Evolutionary conservation across 2,888 invertebrate species (phyloP).

Genomic region (Cantharis rustica): DNA sequence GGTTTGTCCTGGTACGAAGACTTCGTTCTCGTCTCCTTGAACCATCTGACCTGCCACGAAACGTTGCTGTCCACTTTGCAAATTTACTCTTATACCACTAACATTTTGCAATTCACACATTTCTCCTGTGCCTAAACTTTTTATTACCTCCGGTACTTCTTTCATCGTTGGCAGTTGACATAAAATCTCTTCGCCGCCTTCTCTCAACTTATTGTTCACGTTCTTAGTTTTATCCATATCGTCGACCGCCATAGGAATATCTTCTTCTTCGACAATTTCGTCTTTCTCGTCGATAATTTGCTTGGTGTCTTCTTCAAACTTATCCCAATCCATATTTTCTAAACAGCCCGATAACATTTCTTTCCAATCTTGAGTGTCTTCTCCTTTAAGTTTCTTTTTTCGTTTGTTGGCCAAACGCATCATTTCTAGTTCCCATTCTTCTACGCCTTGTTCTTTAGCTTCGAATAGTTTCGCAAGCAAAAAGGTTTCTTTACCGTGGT

Average conservation of each 20-base stretch:
- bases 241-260: slow-evolving; percentile 59
- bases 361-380: slow-evolving; percentile 49
- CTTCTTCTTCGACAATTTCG: slow-evolving; percentile 53
- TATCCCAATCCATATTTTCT: slow-evolving; percentile 62
- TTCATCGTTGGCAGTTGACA: slow-evolving; percentile 65
- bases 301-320: slow-evolving; percentile 74
- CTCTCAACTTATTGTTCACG: slow-evolving; percentile 63
- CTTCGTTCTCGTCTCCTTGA: slow-evolving; percentile 59
- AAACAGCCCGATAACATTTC: slow-evolving; percentile 63
- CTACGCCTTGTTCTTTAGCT: slow-evolving; percentile 52
- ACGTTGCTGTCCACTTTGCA: slow-evolving; percentile 66
- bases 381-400: slow-evolving; percentile 51
- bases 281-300: slow-evolving; percentile 74
- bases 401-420: slow-evolving; percentile 51
- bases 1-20: slow-evolving; percentile 70
- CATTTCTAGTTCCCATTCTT: slow-evolving; percentile 54
- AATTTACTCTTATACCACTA: slow-evolving; percentile 61
- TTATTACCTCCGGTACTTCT: slow-evolving; percentile 66
- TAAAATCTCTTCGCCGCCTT: slow-evolving; percentile 59
- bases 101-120: slow-evolving; percentile 65
- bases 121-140: slow-evolving; percentile 64
- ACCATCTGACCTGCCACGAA: slow-evolving; percentile 81
- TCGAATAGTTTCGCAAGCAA: slow-evolving; percentile 68
- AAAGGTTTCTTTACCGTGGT: slow-evolving; percentile 52
- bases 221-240: slow-evolving; percentile 64